Conservation (phyloP, 2,797 vertebrate genomes). For the Prionace glauca region DNA sequence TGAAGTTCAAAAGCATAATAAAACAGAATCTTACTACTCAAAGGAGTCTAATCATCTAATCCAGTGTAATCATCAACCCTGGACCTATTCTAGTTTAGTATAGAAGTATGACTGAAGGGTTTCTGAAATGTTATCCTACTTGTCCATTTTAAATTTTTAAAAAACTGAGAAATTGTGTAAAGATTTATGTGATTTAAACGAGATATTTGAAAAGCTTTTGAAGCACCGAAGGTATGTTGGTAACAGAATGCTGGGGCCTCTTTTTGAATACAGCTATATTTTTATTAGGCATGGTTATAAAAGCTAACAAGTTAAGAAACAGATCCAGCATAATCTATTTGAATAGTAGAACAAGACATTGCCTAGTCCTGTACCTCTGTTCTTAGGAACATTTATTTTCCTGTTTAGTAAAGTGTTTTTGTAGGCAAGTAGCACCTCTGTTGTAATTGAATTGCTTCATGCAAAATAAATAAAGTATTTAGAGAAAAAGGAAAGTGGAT, state of each 20-base stretch:
- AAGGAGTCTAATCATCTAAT: not conserved
- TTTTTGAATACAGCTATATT: not conserved
- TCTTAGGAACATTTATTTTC: not conserved
- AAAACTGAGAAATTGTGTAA: not conserved
- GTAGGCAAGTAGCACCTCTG: not conserved
- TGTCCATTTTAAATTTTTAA: not conserved
- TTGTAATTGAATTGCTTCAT: not conserved
- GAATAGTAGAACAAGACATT: too few relatives aligned
- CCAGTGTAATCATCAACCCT: not conserved
- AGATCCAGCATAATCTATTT: too few relatives aligned
- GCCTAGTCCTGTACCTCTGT: not conserved
- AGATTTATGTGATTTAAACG: not conserved
- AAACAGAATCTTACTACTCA: not conserved
- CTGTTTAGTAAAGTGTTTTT: not conserved
- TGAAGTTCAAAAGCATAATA: not conserved
- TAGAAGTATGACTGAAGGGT: not conserved
- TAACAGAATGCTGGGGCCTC: not conserved
- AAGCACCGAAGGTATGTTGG: not conserved
- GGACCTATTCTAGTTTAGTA: too few relatives aligned
- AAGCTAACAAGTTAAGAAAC: too few relatives aligned
- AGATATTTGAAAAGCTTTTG: not conserved
- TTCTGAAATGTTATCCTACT: not conserved
- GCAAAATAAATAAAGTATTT: not conserved
- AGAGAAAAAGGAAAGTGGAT: conserved; percentile 52
- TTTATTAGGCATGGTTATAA: too few relatives aligned